Evolutionary conservation across 2,888 invertebrate species (phyloP).

Genomic region (Protophormia terraenovae): DNA sequence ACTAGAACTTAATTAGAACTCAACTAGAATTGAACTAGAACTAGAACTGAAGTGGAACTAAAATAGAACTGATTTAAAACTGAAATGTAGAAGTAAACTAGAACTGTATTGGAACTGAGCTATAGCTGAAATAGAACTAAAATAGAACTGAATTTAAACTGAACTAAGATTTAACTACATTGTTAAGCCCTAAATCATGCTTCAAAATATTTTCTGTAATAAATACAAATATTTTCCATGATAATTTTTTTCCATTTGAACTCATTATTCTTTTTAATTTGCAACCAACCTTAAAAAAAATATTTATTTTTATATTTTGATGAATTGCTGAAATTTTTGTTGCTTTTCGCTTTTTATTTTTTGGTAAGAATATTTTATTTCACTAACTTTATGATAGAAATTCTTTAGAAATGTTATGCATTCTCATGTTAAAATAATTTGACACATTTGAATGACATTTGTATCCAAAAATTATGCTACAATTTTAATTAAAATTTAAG

Average conservation of each 20-base stretch:
- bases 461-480: conserved; percentile 1
- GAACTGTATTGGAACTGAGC: not conserved
- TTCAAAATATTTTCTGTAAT: no score
- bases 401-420: not conserved
- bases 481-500: conserved; percentile 12
- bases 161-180: not conserved
- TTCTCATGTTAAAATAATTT: not conserved
- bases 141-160: not conserved
- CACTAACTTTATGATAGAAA: not conserved
- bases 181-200: no score
- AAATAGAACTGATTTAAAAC: not conserved
- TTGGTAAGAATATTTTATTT: not conserved
- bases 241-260: no score
- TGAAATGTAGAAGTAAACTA: not conserved
- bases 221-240: no score
- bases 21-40: no score
- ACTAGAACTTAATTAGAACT: not conserved
- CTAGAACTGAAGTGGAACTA: not conserved
- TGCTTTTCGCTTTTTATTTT: not conserved
- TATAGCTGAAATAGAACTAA: not conserved
- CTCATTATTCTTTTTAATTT: no score
- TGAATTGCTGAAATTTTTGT: no score
- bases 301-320: no score
- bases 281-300: no score
- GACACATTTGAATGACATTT: conserved; percentile 3